These are phyloP conservation scores for Pampus argenteus DNA, from an alignment of 2,797 vertebrate species.

Conservation along the genomic window DNA sequence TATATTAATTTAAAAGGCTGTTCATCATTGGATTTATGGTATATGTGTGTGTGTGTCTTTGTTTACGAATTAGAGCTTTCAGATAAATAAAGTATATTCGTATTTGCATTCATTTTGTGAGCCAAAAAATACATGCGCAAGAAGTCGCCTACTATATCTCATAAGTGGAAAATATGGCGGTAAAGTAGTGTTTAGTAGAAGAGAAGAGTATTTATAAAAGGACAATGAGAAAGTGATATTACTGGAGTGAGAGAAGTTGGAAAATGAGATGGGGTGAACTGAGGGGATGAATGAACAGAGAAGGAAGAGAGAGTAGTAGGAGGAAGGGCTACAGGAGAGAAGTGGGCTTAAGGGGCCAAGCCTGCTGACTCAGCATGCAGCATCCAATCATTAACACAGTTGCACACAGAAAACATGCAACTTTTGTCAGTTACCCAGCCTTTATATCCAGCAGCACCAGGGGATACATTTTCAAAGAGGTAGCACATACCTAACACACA, in stretches of 20 bases:
- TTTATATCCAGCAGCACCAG: background rate
- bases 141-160: background rate
- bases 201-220: background rate
- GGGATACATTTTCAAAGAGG: conserved; percentile 10
- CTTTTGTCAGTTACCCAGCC: background rate
- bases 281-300: conserved; percentile 14
- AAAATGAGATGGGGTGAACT: background rate
- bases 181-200: background rate
- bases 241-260: background rate
- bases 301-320: conserved; percentile 35
- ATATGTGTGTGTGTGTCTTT: background rate
- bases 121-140: background rate
- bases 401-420: background rate
- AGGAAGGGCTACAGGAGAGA: conserved; percentile 57
- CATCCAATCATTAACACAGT: conserved; percentile 37
- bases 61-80: background rate
- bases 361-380: conserved; percentile 61
- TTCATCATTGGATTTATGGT: background rate
- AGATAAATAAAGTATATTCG: background rate
- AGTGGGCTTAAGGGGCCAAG: conserved; percentile 23
- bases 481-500: background rate
- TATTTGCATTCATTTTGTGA: conserved; percentile 22
- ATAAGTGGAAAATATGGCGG: background rate
- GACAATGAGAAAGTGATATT: background rate
- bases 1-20: background rate